phyloP scores from a whole-genome alignment of 2,888 invertebrate species.

The Oscheius sp. region DNA sequence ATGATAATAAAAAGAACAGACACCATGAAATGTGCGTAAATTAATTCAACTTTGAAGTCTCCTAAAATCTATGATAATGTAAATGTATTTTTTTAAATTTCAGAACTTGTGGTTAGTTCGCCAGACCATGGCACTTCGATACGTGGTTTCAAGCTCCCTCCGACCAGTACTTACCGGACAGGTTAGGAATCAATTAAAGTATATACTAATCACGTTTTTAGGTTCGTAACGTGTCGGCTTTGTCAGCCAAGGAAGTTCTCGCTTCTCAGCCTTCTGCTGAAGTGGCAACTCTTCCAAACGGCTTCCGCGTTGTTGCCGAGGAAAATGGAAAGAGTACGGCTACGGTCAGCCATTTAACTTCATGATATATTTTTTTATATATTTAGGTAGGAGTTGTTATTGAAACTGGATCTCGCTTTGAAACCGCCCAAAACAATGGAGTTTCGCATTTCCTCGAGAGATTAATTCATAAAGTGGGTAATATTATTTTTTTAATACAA shows the following conservation, averaged over 20 bases:
- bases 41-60: too few relatives aligned
- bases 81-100: background rate
- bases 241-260: constrained; percentile 53
- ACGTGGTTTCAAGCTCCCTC: constrained; percentile 41
- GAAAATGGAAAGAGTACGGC: constrained; percentile 94
- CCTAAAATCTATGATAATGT: background rate
- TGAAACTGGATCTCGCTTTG: constrained; percentile 96
- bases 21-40: too few relatives aligned
- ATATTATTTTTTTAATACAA: background rate
- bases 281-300: constrained; percentile 77
- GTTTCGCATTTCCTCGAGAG: constrained; percentile 98
- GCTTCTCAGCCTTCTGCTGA: constrained; percentile 51
- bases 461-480: constrained; percentile 87
- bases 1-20: too few relatives aligned
- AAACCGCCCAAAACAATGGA: constrained; percentile 90
- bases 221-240: constrained; percentile 52
- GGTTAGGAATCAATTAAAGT: constrained; percentile 26
- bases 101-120: constrained; percentile 39
- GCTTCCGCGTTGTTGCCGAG: constrained; percentile 92
- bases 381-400: constrained; percentile 83
- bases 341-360: constrained; percentile 80
- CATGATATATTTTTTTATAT: background rate
- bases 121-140: constrained; percentile 48
- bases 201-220: too few relatives aligned
- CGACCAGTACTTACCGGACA: constrained; percentile 46